Evolutionary conservation across 1,140 invertebrate genomes (phyloP).

Genomic region (Limonius californicus): DNA sequence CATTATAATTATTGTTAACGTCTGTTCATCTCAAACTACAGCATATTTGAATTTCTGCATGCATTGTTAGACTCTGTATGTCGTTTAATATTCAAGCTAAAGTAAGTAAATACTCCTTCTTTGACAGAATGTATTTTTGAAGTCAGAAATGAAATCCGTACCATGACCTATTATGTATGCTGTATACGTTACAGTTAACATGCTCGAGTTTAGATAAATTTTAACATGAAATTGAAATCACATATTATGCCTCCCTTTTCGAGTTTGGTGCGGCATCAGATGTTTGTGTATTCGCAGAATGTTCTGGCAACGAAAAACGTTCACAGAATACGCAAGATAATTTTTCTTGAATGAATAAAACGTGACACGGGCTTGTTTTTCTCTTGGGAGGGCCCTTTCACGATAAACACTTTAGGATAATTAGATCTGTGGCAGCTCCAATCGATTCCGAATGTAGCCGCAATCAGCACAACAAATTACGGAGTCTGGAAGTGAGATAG

Average conservation of each 20-base stretch:
- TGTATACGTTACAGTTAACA: no score
- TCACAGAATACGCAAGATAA: constrained; percentile 13
- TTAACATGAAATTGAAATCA: background rate
- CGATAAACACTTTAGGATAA: constrained; percentile 22
- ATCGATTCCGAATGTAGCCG: constrained; percentile 20
- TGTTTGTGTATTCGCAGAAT: constrained; percentile 4
- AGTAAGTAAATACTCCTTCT: no score
- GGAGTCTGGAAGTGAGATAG: background rate
- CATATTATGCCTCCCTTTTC: background rate
- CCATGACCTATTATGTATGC: no score
- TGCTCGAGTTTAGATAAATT: background rate
- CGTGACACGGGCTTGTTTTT: constrained; percentile 17
- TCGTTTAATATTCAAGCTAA: no score
- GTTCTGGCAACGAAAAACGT: constrained; percentile 6
- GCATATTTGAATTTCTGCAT: no score
- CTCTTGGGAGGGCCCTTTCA: constrained; percentile 13
- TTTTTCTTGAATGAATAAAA: constrained; percentile 25
- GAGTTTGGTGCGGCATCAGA: background rate
- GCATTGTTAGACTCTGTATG: no score
- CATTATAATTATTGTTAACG: no score
- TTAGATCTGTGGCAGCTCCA: constrained; percentile 20
- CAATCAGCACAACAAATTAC: constrained; percentile 22
- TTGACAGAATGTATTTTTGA: no score
- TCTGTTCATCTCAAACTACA: no score
- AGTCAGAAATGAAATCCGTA: no score